These are phyloP conservation scores for Aphrocallistes beatrix DNA, from an alignment of 37 sponge, comb jelly and placozoan species.

Conservation along the genomic window DNA sequence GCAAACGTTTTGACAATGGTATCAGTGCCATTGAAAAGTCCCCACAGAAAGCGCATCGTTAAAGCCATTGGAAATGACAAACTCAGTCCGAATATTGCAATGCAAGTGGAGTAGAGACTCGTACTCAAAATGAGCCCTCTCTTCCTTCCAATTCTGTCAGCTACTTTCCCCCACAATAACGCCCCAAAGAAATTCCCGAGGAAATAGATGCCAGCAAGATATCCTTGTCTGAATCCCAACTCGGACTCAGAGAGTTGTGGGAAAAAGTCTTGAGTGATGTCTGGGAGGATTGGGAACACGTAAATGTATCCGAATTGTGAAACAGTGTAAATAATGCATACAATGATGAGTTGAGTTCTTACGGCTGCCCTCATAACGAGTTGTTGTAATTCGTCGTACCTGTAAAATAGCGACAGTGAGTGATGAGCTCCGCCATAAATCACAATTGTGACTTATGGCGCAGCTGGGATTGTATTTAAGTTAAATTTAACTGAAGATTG, in stretches of 20 bases:
- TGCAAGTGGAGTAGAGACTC: background rate
- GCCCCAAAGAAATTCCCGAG: background rate
- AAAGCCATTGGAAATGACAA: background rate
- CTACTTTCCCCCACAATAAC: background rate
- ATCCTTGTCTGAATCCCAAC: background rate
- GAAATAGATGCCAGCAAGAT: background rate
- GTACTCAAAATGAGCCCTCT: background rate
- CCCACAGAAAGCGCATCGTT: background rate
- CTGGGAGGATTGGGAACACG: background rate
- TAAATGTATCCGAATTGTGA: background rate
- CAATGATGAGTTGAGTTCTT: background rate
- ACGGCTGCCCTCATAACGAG: no score
- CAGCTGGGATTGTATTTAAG: no score
- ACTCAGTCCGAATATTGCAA: background rate
- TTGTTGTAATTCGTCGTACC: no score
- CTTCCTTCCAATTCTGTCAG: background rate
- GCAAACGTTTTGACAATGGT: background rate
- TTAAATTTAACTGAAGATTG: no score
- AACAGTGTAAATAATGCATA: background rate
- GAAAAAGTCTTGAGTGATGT: slow-evolving; percentile 9
- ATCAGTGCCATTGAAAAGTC: background rate
- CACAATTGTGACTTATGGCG: no score
- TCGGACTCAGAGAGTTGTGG: background rate
- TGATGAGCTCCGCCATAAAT: no score
- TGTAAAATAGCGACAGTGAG: no score